A percentile compares a stretch with the other conserved stretches of the same genome.
These are phyloP conservation scores for Scleropages formosus DNA, from an alignment of 2,797 vertebrate species.

Conservation along the genomic window DNA sequence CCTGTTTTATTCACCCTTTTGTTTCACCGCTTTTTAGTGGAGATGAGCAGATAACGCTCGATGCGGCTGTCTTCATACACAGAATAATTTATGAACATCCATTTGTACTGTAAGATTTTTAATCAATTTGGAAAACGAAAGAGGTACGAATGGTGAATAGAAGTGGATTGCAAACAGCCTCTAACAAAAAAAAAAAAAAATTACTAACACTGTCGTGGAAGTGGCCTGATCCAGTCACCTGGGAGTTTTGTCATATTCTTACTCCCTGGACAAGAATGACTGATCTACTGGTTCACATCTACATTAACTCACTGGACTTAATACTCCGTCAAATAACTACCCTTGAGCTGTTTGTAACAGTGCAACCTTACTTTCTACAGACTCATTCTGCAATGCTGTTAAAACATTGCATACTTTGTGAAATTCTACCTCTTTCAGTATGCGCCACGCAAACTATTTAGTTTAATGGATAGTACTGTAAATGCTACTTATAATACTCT, in stretches of 20 bases:
- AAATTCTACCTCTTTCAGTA: neutral
- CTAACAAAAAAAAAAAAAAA: neutral
- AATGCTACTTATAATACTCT: neutral
- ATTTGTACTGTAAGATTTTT: neutral
- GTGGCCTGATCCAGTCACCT: neutral
- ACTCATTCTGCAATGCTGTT: neutral
- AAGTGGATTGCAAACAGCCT: neutral
- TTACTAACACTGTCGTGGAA: neutral
- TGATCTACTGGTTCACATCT: neutral
- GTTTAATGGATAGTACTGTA: neutral
- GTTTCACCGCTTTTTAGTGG: neutral
- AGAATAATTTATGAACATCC: neutral
- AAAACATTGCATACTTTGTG: neutral
- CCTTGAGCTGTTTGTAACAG: neutral
- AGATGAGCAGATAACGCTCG: neutral
- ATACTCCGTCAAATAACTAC: neutral
- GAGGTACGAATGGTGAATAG: neutral
- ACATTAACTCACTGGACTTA: neutral
- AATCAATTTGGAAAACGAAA: neutral
- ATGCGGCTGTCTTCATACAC: neutral
- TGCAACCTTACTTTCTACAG: neutral
- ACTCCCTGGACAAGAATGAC: neutral
- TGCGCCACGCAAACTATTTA: too few relatives aligned
- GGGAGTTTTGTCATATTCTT: neutral
- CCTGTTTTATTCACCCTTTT: neutral